These are phyloP conservation scores for Hippopotamus amphibius DNA, from an alignment of 2,113 vertebrate species.

Conservation along the genomic window DNA sequence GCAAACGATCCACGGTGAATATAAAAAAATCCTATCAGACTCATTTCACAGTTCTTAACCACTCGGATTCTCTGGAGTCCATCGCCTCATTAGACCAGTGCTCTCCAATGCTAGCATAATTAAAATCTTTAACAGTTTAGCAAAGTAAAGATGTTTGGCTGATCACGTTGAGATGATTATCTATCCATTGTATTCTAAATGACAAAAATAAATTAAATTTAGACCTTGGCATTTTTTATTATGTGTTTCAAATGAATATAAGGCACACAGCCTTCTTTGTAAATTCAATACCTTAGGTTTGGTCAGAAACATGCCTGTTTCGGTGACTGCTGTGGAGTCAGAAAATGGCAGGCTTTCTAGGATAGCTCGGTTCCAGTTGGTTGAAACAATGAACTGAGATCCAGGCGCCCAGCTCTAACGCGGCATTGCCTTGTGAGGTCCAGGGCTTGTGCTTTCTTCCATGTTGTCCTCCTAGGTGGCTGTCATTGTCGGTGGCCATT, in stretches of 20 bases:
- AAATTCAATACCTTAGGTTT: conserved; percentile 82
- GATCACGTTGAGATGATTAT: conserved; percentile 99
- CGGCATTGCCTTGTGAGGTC: conserved; percentile 37
- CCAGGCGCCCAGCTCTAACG: conserved; percentile 57
- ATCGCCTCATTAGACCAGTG: conserved; percentile 99
- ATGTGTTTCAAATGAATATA: conserved; percentile 92
- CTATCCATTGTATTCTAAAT: conserved; percentile 98
- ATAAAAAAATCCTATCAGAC: conserved; percentile 99
- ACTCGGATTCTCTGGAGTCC: conserved; percentile 97
- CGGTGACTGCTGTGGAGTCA: conserved; percentile 71
- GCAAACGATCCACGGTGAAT: conserved; percentile 99
- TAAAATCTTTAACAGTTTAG: conserved; percentile 99
- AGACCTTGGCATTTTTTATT: conserved; percentile 93
- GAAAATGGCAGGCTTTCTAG: conserved; percentile 85
- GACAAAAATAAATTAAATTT: conserved; percentile 99
- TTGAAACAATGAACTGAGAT: conserved; percentile 73
- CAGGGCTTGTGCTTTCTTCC: neutral
- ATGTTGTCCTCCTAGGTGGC: neutral
- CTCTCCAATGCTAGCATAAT: conserved; percentile 99
- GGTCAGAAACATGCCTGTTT: conserved; percentile 82
- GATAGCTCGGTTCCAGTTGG: conserved; percentile 55
- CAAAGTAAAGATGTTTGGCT: conserved; percentile 99
- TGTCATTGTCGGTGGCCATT: neutral
- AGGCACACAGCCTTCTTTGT: conserved; percentile 83
- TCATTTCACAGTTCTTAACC: conserved; percentile 99